Evolutionary conservation across 1,140 invertebrate species (phyloP).

Genomic region (Melipona quadrifasciata): DNA sequence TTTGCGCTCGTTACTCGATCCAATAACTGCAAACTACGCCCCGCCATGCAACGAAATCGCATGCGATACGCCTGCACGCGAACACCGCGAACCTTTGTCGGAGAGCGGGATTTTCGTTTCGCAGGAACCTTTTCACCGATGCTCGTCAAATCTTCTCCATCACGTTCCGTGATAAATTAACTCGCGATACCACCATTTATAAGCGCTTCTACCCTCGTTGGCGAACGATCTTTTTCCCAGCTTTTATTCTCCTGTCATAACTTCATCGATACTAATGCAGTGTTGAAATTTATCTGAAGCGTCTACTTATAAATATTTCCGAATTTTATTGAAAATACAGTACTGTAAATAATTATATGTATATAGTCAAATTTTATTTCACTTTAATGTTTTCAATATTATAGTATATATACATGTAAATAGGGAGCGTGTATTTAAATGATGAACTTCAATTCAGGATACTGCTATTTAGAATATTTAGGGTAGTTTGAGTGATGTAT

Average conservation of each 20-base stretch:
- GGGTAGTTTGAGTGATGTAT: background rate
- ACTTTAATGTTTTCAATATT: no score
- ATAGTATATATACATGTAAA: background rate
- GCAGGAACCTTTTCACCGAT: background rate
- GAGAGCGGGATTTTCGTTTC: background rate
- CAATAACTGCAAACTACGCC: background rate
- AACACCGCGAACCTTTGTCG: background rate
- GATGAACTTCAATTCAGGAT: background rate
- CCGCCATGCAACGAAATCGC: background rate
- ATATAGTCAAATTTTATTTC: no score
- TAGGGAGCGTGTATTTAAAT: background rate
- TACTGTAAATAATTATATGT: no score
- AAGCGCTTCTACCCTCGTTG: background rate
- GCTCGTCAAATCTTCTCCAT: background rate
- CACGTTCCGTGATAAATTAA: background rate
- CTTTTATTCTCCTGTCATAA: background rate
- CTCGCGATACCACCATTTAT: background rate
- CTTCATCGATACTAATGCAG: background rate
- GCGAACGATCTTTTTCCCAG: background rate
- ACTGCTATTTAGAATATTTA: background rate
- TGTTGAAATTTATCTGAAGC: background rate
- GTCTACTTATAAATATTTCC: background rate
- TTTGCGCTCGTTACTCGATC: background rate
- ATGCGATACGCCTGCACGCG: conserved; percentile 10
- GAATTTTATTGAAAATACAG: background rate